These are phyloP conservation scores for Diacarnus erythraeanus DNA, from an alignment of 37 sponge, comb jelly and placozoan genomes.

Conservation along the genomic window DNA sequence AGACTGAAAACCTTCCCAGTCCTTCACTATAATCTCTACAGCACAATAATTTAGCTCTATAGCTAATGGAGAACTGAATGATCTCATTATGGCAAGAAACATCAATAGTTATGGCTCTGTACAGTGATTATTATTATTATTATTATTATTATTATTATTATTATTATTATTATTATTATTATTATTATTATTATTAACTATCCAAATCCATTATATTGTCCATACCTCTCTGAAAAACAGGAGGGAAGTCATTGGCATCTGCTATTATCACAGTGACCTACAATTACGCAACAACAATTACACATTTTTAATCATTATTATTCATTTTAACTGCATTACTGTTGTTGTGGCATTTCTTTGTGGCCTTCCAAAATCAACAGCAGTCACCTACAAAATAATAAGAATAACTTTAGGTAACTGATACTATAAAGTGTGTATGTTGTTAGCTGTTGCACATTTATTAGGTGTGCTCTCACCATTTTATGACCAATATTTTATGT, in stretches of 20 bases:
- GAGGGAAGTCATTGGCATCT: conserved; percentile 31
- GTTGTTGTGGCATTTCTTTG: not conserved
- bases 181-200: too few species aligned
- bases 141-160: too few species aligned
- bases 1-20: not conserved
- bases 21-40: not conserved
- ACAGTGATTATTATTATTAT: too few species aligned
- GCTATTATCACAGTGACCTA: conserved; percentile 1
- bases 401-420: too few species aligned
- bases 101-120: too few species aligned
- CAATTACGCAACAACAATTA: not conserved
- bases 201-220: too few species aligned
- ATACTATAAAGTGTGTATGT: not conserved
- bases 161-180: too few species aligned
- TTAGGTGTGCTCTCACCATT: too few species aligned
- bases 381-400: conserved; percentile 4
- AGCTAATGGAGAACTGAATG: too few species aligned
- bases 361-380: conserved; percentile 12
- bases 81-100: too few species aligned
- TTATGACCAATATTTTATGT: too few species aligned
- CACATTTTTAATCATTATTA: not conserved
- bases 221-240: conserved; percentile 18
- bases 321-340: not conserved
- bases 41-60: too few species aligned
- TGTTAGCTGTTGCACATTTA: not conserved